Evolutionary conservation across 2,797 vertebrate species (phyloP).

Genomic region (Brotula barbata): DNA sequence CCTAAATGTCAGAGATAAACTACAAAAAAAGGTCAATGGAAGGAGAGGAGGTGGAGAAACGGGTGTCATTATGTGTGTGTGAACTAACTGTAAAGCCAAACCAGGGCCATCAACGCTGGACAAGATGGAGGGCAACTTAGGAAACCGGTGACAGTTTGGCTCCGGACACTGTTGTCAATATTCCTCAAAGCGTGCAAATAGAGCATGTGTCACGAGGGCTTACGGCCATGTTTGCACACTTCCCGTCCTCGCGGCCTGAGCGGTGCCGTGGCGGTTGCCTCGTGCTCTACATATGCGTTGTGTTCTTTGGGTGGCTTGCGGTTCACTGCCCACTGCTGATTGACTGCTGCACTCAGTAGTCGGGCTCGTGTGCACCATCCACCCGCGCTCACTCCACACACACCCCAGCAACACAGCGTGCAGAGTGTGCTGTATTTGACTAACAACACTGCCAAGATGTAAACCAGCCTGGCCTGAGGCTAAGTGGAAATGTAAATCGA

Average conservation of each 20-base stretch:
- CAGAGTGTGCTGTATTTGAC: constrained; percentile 18
- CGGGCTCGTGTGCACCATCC: not conserved
- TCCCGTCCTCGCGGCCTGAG: constrained; percentile 7
- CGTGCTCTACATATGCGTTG: constrained; percentile 29
- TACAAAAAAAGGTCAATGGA: constrained; percentile 17
- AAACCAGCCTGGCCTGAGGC: not conserved
- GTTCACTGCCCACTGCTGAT: constrained; percentile 33
- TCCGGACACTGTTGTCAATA: constrained; percentile 14
- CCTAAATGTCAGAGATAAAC: constrained; percentile 22
- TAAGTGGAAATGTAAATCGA: not conserved
- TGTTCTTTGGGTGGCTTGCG: constrained; percentile 46
- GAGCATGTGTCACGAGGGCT: not conserved
- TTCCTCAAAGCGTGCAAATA: constrained; percentile 1
- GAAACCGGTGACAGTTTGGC: not conserved
- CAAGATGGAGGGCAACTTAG: too few relatives aligned
- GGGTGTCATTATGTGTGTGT: constrained; percentile 2
- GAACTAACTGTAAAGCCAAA: constrained; percentile 25
- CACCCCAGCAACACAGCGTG: constrained; percentile 6
- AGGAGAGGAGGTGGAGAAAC: constrained; percentile 11
- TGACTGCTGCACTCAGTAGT: constrained; percentile 17
- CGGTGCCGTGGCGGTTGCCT: constrained; percentile 10
- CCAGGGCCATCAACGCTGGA: too few relatives aligned
- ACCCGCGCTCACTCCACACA: constrained; percentile 19
- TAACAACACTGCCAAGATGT: constrained; percentile 7
- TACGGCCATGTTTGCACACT: constrained; percentile 13